Evolutionary conservation across 2,113 vertebrate species (phyloP).

Genomic region (Eurypyga helias): DNA sequence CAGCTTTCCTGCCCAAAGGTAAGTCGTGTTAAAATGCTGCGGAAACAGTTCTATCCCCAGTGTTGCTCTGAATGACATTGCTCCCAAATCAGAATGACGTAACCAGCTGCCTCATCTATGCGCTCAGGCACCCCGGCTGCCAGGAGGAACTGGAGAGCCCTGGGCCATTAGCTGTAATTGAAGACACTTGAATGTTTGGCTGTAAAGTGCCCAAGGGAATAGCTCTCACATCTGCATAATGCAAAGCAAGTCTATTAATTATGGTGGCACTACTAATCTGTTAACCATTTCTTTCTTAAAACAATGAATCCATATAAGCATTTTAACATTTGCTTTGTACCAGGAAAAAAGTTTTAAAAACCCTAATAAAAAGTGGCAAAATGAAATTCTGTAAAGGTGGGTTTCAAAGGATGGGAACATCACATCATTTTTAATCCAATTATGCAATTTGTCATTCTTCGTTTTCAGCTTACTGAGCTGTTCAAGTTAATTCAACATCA

Average conservation of each 20-base stretch:
- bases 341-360: neutral
- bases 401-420: neutral
- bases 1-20: neutral
- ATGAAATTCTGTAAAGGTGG: neutral
- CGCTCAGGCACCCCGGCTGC: neutral
- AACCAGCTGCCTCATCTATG: neutral
- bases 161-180: neutral
- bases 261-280: neutral
- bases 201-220: neutral
- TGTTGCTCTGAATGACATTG: neutral
- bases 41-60: neutral
- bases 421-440: neutral
- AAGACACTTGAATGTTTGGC: neutral
- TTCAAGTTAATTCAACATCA: neutral
- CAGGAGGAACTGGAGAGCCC: neutral
- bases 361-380: rapidly evolving
- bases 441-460: neutral
- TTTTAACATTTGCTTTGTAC: neutral
- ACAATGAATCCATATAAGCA: neutral
- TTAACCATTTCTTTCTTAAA: neutral
- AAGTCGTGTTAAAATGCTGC: neutral
- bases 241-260: neutral
- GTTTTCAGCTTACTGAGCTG: neutral
- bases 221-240: neutral
- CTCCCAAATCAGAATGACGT: neutral